These are phyloP conservation scores for Porites lobata DNA, from an alignment of 92 coral and sea anemone species.

Conservation along the genomic window DNA sequence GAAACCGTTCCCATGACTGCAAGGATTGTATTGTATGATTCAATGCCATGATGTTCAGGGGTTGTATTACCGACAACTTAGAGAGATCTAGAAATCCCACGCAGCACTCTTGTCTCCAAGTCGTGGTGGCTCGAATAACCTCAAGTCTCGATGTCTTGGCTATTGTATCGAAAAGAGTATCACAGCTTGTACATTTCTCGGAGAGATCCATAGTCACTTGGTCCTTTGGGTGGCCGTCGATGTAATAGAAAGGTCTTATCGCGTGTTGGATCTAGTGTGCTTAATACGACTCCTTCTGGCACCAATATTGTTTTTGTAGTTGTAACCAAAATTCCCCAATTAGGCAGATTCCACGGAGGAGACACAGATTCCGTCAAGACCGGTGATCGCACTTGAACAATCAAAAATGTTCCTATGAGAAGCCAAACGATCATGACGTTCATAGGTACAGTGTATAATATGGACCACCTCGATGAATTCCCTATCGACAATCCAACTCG, in stretches of 20 bases:
- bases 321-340: no score
- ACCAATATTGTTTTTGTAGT: no score
- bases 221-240: not conserved
- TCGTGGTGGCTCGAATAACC: not conserved
- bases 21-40: not conserved
- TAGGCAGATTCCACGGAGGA: no score
- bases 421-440: no score
- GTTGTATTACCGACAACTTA: not conserved
- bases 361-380: no score
- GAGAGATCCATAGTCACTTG: not conserved
- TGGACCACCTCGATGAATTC: no score
- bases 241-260: not conserved
- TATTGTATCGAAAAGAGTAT: not conserved
- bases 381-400: no score
- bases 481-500: no score
- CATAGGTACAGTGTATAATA: no score
- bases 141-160: not conserved
- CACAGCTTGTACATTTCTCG: not conserved
- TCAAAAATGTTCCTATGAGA: no score
- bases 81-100: not conserved
- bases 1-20: not conserved
- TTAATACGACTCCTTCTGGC: no score
- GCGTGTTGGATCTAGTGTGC: no score
- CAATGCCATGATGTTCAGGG: not conserved
- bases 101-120: not conserved